A percentile compares a stretch with the other conserved stretches of the same genome.
phyloP scores from a whole-genome alignment of 2,113 vertebrate species.

The Lepus timidus region DNA sequence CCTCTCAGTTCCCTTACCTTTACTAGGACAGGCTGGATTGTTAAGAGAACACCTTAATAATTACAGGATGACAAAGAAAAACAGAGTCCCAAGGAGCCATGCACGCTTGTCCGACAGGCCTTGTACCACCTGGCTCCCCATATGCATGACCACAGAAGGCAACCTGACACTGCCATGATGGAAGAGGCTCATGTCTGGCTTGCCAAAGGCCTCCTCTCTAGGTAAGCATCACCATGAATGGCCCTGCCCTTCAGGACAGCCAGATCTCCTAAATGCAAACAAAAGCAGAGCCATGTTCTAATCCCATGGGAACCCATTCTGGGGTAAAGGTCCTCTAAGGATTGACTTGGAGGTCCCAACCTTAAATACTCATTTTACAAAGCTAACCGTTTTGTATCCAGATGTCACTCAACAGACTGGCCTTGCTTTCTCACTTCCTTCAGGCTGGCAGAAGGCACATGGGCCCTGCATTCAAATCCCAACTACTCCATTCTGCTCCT shows the following conservation, averaged over 20 bases:
- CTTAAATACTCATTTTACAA: neutral
- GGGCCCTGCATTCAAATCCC: neutral
- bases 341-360: neutral
- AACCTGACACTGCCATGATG: fast-evolving
- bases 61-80: neutral
- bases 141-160: neutral
- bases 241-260: neutral
- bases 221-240: neutral
- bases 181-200: neutral
- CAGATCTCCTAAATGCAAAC: neutral
- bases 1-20: neutral
- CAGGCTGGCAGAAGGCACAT: fast-evolving
- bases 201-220: neutral
- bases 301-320: neutral
- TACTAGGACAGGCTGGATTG: neutral
- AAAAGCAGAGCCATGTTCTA: neutral
- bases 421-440: neutral
- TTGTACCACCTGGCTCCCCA: neutral
- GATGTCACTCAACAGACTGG: neutral
- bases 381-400: neutral
- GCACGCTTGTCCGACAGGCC: neutral
- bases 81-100: neutral
- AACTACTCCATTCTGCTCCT: fast-evolving
- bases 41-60: neutral
- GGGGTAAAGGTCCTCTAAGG: neutral